phyloP scores from a whole-genome alignment of 2,113 vertebrate species.

The Microtus ochrogaster region DNA sequence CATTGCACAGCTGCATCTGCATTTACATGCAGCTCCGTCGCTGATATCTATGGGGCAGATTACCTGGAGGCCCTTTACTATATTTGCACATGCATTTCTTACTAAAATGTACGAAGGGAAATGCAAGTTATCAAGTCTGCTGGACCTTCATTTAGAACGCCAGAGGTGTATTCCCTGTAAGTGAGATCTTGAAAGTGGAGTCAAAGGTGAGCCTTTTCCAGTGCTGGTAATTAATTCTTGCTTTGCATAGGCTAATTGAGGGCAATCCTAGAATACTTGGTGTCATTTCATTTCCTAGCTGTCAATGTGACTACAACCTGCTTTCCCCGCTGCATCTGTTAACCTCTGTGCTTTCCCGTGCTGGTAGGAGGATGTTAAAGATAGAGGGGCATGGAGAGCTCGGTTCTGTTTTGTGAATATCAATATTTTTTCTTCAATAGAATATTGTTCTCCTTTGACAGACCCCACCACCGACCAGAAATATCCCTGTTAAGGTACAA shows the following conservation, averaged over 20 bases:
- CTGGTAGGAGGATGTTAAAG: conserved; percentile 62
- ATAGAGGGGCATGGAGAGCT: conserved; percentile 64
- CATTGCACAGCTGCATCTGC: background rate
- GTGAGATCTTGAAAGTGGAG: conserved; percentile 83
- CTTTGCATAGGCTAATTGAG: conserved; percentile 93
- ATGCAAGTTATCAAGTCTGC: conserved; percentile 72
- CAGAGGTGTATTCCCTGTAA: conserved; percentile 78
- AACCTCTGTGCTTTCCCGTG: conserved; percentile 77
- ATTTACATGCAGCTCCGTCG: background rate
- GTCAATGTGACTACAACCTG: conserved; percentile 85
- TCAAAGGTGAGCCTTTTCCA: conserved; percentile 87
- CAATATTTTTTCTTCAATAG: conserved; percentile 63
- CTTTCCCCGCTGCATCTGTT: conserved; percentile 77
- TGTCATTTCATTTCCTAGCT: conserved; percentile 88
- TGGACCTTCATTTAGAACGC: conserved; percentile 79
- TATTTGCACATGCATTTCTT: background rate
- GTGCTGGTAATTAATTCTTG: conserved; percentile 91
- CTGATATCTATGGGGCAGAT: background rate
- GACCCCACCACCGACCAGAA: background rate
- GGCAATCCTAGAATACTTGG: conserved; percentile 88
- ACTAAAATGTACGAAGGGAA: conserved; percentile 56
- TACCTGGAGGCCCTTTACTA: conserved; percentile 33
- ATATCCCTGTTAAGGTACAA: conserved; percentile 57
- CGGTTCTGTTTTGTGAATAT: conserved; percentile 57
- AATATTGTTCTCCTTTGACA: conserved; percentile 22